Evolutionary conservation across 2,888 invertebrate genomes (phyloP).

Genomic region (Cryptophagus acutangulus): DNA sequence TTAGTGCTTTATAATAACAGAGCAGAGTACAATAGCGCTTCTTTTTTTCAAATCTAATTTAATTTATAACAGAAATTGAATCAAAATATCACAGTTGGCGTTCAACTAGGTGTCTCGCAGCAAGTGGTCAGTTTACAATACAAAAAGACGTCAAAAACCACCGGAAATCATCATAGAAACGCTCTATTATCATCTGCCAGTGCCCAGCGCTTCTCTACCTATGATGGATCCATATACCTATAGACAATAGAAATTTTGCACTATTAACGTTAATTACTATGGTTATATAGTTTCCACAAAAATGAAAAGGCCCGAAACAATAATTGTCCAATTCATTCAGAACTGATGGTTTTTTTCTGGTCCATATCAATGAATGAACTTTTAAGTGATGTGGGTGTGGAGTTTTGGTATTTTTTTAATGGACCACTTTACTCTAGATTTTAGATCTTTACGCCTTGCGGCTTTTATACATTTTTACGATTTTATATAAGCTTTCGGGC

Average conservation of each 20-base stretch:
- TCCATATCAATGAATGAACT: conserved; percentile 25
- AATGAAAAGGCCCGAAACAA: conserved; percentile 19
- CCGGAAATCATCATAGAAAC: conserved; percentile 16
- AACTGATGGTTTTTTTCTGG: conserved; percentile 15
- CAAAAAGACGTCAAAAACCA: too few relatives aligned
- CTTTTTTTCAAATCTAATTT: neutral
- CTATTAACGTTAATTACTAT: too few relatives aligned
- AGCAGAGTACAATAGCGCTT: too few relatives aligned
- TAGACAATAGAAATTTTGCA: too few relatives aligned
- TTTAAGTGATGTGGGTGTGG: conserved; percentile 29
- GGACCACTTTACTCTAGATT: too few relatives aligned
- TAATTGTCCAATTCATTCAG: conserved; percentile 27
- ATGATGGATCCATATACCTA: too few relatives aligned
- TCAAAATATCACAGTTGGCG: neutral
- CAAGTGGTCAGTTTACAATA: too few relatives aligned
- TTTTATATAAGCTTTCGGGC: neutral
- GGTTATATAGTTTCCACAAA: conserved; percentile 23
- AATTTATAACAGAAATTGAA: conserved; percentile 1
- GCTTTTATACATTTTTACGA: too few relatives aligned
- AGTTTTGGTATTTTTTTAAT: conserved; percentile 11
- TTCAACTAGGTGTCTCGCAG: neutral
- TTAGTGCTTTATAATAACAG: too few relatives aligned
- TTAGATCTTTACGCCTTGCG: too few relatives aligned
- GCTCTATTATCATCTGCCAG: conserved; percentile 15
- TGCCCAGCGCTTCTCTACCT: too few relatives aligned